phyloP scores from a whole-genome alignment of 2,113 vertebrate genomes.

The Pomatostomus ruficeps region DNA sequence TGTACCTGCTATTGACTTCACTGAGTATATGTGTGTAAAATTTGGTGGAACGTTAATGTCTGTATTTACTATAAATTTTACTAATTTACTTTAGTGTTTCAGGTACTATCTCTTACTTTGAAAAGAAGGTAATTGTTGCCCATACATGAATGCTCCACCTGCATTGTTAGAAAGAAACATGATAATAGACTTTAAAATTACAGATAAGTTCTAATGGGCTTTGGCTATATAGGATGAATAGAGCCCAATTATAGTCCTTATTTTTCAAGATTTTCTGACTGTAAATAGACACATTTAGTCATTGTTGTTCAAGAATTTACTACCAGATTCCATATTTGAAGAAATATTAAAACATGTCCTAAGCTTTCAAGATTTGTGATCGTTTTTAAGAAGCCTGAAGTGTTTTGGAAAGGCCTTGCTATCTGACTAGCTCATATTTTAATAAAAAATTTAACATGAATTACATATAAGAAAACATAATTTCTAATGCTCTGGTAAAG shows the following conservation, averaged over 20 bases:
- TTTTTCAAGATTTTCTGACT: neutral
- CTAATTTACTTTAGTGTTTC: neutral
- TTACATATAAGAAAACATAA: neutral
- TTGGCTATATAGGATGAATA: neutral
- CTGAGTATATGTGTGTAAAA: neutral
- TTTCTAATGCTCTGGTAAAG: neutral
- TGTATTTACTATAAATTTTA: neutral
- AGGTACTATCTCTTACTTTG: neutral
- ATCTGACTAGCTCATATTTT: neutral
- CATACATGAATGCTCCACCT: neutral
- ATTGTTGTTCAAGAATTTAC: neutral
- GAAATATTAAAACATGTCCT: neutral
- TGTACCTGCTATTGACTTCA: neutral
- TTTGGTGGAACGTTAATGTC: neutral
- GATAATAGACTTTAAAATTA: neutral
- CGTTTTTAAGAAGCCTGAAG: neutral
- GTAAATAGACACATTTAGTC: neutral
- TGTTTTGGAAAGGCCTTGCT: neutral
- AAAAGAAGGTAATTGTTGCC: neutral
- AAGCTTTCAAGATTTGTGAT: neutral
- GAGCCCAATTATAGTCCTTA: neutral
- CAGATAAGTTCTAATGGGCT: neutral
- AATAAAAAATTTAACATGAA: neutral
- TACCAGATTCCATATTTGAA: neutral
- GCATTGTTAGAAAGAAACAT: neutral